Evolutionary conservation across 2,888 invertebrate species (phyloP), one percentile per base, ranked within the genome.

Genomic region (Rhodophaea formosa): DNA sequence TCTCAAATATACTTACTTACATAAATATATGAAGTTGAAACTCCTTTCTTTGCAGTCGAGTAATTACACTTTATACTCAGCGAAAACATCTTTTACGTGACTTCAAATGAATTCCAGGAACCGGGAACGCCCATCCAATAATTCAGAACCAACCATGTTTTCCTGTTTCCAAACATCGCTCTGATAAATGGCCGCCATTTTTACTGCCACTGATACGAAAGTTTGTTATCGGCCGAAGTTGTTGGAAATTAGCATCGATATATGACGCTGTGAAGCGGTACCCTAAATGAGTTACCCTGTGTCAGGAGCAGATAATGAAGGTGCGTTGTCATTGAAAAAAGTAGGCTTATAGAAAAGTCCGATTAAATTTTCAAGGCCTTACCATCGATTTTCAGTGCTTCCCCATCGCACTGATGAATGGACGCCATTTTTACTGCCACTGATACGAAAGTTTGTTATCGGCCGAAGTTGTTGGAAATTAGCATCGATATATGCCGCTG

Each of bases 391-490:
- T n/a, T n/a, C n/a, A n/a, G n/a, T n/a, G n/a, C n/a, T n/a, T n/a
- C n/a, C n/a, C n/a, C 15, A 51, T 8, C 17, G 23, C 14, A 2
- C 49, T 51, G 49, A 51, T 51, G 16, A 51, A 51, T 51, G 15
- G 12, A 1, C 8, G 32, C 49, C 49, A 51, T 51, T 51, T 51
- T 51, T 51, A 53, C 30, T 42, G 53, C 12, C 17, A 15, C 32
- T 54, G 54, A 54, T 54, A 45, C 15, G 32, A 54, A 54, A 54
- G 45, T 54, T 54, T 45, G 44, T 30, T 54, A 44, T 44, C 53
- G 44, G 12, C 32, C 44, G 16, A 54, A 54, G 54, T 53, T 53
- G 53, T 43, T 44, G 10, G 12, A 23, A 23, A 54, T 45, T 54
- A 54, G 44, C 32, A 54, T 54, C 44, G 45, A 54, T 54, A 44